Percentiles rank a stretch among this genome's conserved stretches.
Conservation (phyloP, 2,888 invertebrate species). For the Gastrophysa polygoni region DNA sequence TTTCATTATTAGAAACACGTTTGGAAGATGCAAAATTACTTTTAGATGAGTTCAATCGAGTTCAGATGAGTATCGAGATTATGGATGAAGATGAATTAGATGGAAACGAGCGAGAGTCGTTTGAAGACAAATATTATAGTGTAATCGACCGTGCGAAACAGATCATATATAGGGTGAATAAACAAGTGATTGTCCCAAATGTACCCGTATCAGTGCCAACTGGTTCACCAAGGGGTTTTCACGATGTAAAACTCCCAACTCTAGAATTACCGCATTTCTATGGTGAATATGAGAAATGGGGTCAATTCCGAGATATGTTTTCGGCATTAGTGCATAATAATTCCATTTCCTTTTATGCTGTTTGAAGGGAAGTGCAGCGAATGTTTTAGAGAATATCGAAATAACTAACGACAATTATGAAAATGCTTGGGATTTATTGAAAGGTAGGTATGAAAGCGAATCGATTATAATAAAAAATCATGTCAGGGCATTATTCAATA, state of each 20-base stretch:
- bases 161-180: not conserved
- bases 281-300: conserved; percentile 13
- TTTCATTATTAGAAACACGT: not conserved
- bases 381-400: not conserved
- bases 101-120: not conserved
- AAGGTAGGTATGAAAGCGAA: conserved; percentile 9
- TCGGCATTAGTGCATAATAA: conserved; percentile 5
- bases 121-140: not conserved
- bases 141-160: no score
- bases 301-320: conserved; percentile 10
- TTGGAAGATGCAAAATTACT: not conserved
- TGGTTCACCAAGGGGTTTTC: no score
- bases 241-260: not conserved
- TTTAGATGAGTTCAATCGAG: not conserved
- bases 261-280: not conserved
- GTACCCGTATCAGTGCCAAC: no score
- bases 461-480: not conserved
- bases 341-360: conserved; percentile 10
- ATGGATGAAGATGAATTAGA: not conserved
- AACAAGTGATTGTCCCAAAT: no score
- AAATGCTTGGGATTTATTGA: conserved; percentile 9
- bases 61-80: not conserved
- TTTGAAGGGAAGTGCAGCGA: not conserved
- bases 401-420: conserved; percentile 8
- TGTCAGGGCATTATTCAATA: conserved; percentile 6